These are phyloP conservation scores for Axea sp. DNA, from an alignment of 2,888 invertebrate genomes.

Conservation along the genomic window DNA sequence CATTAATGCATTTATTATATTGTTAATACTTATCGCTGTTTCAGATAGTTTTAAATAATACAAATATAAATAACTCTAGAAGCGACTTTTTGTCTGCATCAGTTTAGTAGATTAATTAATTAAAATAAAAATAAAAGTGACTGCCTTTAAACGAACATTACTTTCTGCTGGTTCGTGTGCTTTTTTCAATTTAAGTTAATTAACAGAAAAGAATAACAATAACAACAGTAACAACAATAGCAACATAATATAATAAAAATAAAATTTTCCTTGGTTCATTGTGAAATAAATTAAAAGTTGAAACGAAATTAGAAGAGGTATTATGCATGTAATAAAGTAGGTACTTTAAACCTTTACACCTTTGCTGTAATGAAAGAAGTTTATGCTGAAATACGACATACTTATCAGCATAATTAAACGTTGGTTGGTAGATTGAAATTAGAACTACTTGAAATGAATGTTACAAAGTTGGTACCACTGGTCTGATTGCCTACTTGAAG, in stretches of 20 bases:
- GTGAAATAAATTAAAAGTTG: slow-evolving; percentile 6
- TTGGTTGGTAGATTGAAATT: slow-evolving; percentile 30
- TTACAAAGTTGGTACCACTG: slow-evolving; percentile 37
- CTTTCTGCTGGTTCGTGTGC: no score
- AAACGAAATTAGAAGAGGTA: slow-evolving; percentile 13
- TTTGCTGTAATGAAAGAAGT: slow-evolving; percentile 47
- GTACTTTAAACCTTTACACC: slow-evolving; percentile 3
- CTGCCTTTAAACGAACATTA: no score
- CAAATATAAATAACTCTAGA: no score
- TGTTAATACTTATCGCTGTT: no score
- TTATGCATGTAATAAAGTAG: slow-evolving; percentile 7
- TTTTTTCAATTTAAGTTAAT: no score
- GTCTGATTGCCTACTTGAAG: slow-evolving; percentile 44
- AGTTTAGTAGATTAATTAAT: not conserved
- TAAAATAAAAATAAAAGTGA: no score
- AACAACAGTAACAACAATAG: no score
- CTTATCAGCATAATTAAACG: slow-evolving; percentile 53
- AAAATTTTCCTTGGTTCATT: not conserved
- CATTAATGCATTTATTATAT: no score
- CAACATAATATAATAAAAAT: no score
- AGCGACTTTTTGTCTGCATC: no score
- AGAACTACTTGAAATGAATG: slow-evolving; percentile 40
- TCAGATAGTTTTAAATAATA: no score
- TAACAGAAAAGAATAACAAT: no score
- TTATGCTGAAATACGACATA: slow-evolving; percentile 44